Evolutionary conservation across 2,888 invertebrate species (phyloP), one percentile per base, ranked within the genome.

Genomic region (Sminthurides aquaticus): DNA sequence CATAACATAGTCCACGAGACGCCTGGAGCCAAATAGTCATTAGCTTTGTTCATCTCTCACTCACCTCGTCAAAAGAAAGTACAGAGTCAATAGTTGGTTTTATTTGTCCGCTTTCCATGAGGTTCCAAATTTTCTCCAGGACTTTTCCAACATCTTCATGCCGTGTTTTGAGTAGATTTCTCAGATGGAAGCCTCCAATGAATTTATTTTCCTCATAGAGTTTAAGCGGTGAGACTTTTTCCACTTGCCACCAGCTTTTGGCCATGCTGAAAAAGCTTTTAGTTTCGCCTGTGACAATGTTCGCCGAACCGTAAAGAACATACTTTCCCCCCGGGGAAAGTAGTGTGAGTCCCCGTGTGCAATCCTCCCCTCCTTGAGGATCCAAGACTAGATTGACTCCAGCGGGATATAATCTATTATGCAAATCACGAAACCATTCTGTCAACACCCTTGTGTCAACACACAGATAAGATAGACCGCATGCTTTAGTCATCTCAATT

Each of bases 231-330:
- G 89, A 90, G 70, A 92, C 86, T 81, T 91, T 92, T 81, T 91
- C 91, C 68, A 91, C 90, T 81, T 91, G 91, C 91, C 91, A 91
- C 91, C 91, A 92, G 48, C 62, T 65, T 62, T 69, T 69, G n/a
- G 91, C 91, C 75, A 90, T 88, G 77, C 90, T 91, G 82, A 92
- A 90, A 83, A 91, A 87, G 80, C 91, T 91, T 81, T 90, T 91
- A 18, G 90, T 91, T 81, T 92, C 91, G 70, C 91, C 91, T 75
- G 91, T 90, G 76, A 92, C 90, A 77, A 91, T 87, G 81, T 90
- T 91, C 68, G 90, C 88, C 71, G 90, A 88, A 75, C 91, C 92
- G 79, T 89, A 93, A 49, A 92, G 84, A 75, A 92, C 85, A 79
- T 92, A 92, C 80, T 87, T 86, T 76, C 92, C 92, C 87, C 91